Base-by-base conservation (phyloP, 1,140 invertebrate species). In the Drosophila seguyi region DNA sequence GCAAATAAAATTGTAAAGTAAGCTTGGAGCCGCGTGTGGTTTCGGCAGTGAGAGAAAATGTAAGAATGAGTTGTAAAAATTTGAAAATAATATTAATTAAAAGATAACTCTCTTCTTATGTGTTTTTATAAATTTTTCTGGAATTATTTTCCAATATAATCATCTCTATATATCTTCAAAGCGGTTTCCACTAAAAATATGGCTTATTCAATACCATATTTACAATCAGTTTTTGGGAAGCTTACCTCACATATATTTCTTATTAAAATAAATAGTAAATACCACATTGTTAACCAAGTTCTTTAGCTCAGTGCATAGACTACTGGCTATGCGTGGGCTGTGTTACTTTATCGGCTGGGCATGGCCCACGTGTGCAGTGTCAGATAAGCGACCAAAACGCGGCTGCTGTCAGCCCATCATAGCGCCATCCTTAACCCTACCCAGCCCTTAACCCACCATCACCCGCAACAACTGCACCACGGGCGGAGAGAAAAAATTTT, bases 301-400 rank as follows among this genome's bases (percentile, higher is more conserved):
- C 13, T 39, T 50, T 27, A 13, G 25, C 44, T 44, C 42, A 66
- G 66, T 69, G 36, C 14, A 13, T 0, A 13, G 10, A 0, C 14
- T 0, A 14, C 16, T 14, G 10, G 20, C 1, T n/a, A 5, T 41
- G 38, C 14, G 41, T 56, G 34, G 44, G 29, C 25, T 25, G 50
- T 16, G 34, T 31, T 86, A 61, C 75, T 65, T 85, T 84, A 84
- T 84, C 78, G 72, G 48, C 58, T 48, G 41, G 47, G 53, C 58
- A 18, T 77, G 62, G 58, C 27, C 48, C 58, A 69, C 68, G 56
- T 77, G 80, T 75, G 61, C 57, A 45, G 59, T 74, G 81, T 79
- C 81, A 90, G 85, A 88, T 88, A 88, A 88, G 81, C 85, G 69
- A 20, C 36, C 56, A 69, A 76, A 75, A 90, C 76, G 84, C 78